Conservation (phyloP, 30 jellyfish, hydroid and myxozoan species). For the Hydractinia echinata region DNA sequence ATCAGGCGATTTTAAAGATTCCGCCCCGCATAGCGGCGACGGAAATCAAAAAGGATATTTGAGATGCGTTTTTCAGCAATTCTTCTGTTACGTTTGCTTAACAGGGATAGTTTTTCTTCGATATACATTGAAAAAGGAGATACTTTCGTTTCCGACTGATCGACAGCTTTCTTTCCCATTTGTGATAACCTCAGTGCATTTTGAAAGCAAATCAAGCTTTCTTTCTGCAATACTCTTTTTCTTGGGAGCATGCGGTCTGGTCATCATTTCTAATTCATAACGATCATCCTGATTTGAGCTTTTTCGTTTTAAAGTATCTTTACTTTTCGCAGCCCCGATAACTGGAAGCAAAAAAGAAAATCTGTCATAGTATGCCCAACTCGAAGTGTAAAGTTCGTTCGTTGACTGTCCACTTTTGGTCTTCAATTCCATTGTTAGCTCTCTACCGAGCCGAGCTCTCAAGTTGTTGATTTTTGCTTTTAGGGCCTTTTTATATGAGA, state of each 20-base stretch:
- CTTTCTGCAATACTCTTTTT: conserved; percentile 10
- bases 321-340: conserved; percentile 49
- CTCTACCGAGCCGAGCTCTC: conserved; percentile 52
- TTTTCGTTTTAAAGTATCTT: conserved; percentile 27
- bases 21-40: too few relatives aligned
- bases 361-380: conserved; percentile 40
- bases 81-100: conserved; percentile 26
- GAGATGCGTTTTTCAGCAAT: conserved; percentile 35
- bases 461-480: conserved; percentile 14
- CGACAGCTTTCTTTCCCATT: not conserved
- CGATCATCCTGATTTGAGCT: conserved; percentile 9
- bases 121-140: conserved; percentile 21
- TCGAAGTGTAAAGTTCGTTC: conserved; percentile 42
- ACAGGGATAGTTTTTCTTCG: conserved; percentile 28
- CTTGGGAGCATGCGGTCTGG: not conserved
- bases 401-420: conserved; percentile 46
- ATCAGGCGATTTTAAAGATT: too few relatives aligned
- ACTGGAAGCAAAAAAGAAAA: conserved; percentile 39
- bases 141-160: conserved; percentile 8
- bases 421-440: conserved; percentile 23
- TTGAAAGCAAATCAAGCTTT: not conserved
- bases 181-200: conserved; percentile 15
- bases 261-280: conserved; percentile 1
- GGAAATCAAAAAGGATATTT: too few relatives aligned
- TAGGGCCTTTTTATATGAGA: too few relatives aligned